Conservation (phyloP, 2,888 invertebrate genomes). For the Chironomus tentans region DNA sequence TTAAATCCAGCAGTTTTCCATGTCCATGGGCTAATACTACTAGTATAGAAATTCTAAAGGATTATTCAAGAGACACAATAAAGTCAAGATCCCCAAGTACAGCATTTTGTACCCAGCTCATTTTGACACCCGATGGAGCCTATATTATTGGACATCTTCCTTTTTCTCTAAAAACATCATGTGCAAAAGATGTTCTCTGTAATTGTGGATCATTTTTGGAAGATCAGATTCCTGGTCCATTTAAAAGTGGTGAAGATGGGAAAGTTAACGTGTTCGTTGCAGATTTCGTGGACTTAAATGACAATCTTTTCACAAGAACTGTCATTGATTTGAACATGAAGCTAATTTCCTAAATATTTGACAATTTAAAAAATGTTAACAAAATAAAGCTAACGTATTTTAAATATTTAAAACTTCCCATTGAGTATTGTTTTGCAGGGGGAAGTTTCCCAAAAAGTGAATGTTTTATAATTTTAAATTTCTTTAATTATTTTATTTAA, state of each 20-base stretch:
- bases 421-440: too few species aligned
- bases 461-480: neutral
- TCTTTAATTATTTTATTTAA: conserved; percentile 16
- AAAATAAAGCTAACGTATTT: too few species aligned
- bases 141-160: conserved; percentile 51
- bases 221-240: conserved; percentile 46
- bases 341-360: conserved; percentile 34
- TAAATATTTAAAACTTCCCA: too few species aligned
- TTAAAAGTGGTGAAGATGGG: conserved; percentile 33
- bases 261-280: conserved; percentile 61
- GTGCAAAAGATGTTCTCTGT: conserved; percentile 46
- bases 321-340: conserved; percentile 59
- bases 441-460: neutral
- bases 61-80: conserved; percentile 51
- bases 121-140: conserved; percentile 60
- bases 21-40: conserved; percentile 76
- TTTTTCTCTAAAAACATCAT: conserved; percentile 45
- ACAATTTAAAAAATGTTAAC: too few species aligned
- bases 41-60: conserved; percentile 47
- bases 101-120: conserved; percentile 73
- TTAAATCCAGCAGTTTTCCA: conserved; percentile 60
- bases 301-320: conserved; percentile 53
- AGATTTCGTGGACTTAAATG: conserved; percentile 64
- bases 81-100: conserved; percentile 47
- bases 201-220: conserved; percentile 45